A percentile compares a stretch with the other conserved stretches of the same genome.
phyloP scores from a whole-genome alignment of 2,888 invertebrate genomes.

The Callinectes sapidus region DNA sequence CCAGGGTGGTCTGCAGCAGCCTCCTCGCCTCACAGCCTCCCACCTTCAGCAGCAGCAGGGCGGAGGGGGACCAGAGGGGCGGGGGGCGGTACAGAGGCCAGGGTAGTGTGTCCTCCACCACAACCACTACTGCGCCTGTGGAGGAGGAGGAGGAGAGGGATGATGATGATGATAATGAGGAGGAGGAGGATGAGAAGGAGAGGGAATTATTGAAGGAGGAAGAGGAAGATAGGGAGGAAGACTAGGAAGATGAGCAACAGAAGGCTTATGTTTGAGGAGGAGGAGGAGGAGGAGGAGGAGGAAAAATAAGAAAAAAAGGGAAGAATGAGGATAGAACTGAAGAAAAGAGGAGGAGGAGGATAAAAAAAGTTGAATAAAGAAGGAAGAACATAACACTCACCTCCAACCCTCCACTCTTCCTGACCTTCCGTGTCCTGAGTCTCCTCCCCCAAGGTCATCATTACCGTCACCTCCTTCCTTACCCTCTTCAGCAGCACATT shows the following conservation, averaged over 20 bases:
- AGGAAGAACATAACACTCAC: not conserved
- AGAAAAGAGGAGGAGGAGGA: not conserved
- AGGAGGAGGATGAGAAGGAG: not conserved
- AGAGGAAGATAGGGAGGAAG: not conserved
- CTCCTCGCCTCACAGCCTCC: not conserved
- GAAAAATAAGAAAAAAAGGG: not conserved
- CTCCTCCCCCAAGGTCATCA: not conserved
- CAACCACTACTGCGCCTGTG: conserved; percentile 21
- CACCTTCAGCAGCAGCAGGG: conserved; percentile 10
- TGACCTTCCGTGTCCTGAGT: not conserved
- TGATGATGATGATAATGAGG: not conserved
- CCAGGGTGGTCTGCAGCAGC: conserved; percentile 12
- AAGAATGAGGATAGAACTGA: not conserved
- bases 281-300: not conserved
- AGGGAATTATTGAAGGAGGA: not conserved
- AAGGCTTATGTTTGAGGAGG: too few species aligned
- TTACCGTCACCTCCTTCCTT: not conserved
- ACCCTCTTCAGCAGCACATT: not conserved
- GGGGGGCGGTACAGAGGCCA: conserved; percentile 24
- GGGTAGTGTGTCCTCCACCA: not conserved
- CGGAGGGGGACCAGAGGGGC: conserved; percentile 23
- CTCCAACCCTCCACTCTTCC: not conserved
- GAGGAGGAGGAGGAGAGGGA: not conserved
- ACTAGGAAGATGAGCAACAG: not conserved
- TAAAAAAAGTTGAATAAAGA: too few species aligned